These are phyloP conservation scores for Trinorchestia longiramus DNA, from an alignment of 1,140 invertebrate genomes.

Conservation along the genomic window DNA sequence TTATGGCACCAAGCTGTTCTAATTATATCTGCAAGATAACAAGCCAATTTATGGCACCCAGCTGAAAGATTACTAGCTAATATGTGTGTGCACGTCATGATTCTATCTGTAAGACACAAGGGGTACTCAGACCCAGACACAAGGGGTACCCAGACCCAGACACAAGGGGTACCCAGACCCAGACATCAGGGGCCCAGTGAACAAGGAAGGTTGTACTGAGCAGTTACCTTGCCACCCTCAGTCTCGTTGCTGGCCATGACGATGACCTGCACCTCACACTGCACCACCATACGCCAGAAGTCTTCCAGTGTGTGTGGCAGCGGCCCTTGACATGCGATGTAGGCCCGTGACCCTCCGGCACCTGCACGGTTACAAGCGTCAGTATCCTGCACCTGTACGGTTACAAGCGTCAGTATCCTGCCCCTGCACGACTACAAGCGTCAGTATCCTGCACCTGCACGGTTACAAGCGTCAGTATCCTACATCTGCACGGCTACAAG, in stretches of 20 bases:
- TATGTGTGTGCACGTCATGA: too few species aligned
- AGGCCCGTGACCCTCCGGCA: constrained; percentile 72
- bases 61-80: too few species aligned
- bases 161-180: background rate
- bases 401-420: too few species aligned
- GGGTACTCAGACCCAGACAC: too few species aligned
- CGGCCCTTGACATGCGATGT: constrained; percentile 76
- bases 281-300: constrained; percentile 80
- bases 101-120: too few species aligned
- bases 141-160: too few species aligned
- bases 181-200: background rate
- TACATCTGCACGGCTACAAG: background rate
- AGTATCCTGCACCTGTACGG: background rate
- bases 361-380: constrained; percentile 61
- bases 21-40: too few species aligned
- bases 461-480: background rate
- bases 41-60: too few species aligned
- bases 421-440: too few species aligned
- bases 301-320: constrained; percentile 77
- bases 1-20: too few species aligned
- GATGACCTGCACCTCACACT: constrained; percentile 77
- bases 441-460: background rate
- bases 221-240: constrained; percentile 65
- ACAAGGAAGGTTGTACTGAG: background rate
- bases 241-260: constrained; percentile 78